Conservation (phyloP, 2,113 vertebrate genomes). For the Canis aureus region DNA sequence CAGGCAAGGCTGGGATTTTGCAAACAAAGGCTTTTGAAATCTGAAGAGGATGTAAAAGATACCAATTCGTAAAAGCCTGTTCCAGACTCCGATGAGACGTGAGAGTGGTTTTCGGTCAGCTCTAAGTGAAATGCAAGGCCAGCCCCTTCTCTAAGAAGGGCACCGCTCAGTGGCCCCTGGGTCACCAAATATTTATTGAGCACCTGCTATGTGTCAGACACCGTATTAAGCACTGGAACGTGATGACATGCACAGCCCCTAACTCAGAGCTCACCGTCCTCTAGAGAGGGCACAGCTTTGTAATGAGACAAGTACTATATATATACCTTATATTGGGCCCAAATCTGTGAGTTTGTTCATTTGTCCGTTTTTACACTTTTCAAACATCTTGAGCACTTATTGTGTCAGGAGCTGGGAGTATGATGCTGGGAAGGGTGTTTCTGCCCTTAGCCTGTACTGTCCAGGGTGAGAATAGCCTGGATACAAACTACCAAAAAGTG, state of each 20-base stretch:
- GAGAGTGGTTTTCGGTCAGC: background rate
- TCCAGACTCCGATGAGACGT: background rate
- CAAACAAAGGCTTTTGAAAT: background rate
- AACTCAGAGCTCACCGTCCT: background rate
- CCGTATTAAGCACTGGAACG: background rate
- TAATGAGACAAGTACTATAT: background rate
- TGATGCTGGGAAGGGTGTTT: background rate
- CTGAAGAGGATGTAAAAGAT: conserved; percentile 11
- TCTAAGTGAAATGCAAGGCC: background rate
- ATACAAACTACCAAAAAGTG: background rate
- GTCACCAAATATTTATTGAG: background rate
- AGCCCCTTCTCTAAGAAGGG: no score
- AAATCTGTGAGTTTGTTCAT: background rate
- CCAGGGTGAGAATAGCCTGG: background rate
- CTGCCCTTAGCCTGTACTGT: background rate
- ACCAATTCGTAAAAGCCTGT: background rate
- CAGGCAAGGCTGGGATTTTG: background rate
- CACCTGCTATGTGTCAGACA: background rate
- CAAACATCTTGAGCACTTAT: background rate
- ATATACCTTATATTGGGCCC: background rate
- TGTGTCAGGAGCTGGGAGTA: background rate
- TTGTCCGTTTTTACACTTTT: background rate
- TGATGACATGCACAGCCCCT: rapidly evolving
- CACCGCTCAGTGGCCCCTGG: background rate
- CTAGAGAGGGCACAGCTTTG: background rate